Evolutionary conservation across 2,888 invertebrate species (phyloP).

Genomic region (Theretra japonica): DNA sequence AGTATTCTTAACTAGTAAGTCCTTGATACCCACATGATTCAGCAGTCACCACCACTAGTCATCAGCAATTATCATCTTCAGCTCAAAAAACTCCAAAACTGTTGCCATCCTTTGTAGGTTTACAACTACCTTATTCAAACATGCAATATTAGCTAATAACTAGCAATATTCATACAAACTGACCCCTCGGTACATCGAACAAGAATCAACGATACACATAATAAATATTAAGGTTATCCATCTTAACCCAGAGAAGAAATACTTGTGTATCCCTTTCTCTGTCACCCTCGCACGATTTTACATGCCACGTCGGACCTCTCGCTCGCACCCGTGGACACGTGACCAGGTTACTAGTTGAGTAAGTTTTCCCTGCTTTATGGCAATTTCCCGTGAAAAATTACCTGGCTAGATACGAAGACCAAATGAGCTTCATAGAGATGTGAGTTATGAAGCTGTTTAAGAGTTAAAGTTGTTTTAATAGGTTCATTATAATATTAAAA

Average conservation of each 20-base stretch:
- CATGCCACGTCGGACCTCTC: constrained; percentile 40
- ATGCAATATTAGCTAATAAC: neutral
- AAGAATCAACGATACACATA: constrained; percentile 41
- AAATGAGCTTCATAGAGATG: constrained; percentile 59
- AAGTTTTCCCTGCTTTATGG: constrained; percentile 70
- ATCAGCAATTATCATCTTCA: too few species aligned
- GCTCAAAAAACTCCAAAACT: too few species aligned
- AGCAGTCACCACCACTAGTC: too few species aligned
- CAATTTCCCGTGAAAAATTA: constrained; percentile 76
- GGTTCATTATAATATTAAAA: neutral
- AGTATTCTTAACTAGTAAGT: too few species aligned
- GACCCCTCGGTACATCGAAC: constrained; percentile 27
- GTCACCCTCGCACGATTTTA: constrained; percentile 37
- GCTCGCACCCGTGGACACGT: constrained; percentile 59
- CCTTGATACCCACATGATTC: too few species aligned
- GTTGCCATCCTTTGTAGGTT: too few species aligned
- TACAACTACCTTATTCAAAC: neutral
- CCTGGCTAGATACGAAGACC: constrained; percentile 60
- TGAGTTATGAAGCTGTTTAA: constrained; percentile 8
- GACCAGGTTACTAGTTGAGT: constrained; percentile 67
- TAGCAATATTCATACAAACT: neutral
- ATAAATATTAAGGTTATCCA: constrained; percentile 57
- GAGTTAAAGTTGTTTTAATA: neutral
- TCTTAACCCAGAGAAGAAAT: constrained; percentile 54
- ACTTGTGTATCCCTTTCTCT: constrained; percentile 45